Evolutionary conservation across 1,140 invertebrate species (phyloP).

Genomic region (Camponotus vicinus): DNA sequence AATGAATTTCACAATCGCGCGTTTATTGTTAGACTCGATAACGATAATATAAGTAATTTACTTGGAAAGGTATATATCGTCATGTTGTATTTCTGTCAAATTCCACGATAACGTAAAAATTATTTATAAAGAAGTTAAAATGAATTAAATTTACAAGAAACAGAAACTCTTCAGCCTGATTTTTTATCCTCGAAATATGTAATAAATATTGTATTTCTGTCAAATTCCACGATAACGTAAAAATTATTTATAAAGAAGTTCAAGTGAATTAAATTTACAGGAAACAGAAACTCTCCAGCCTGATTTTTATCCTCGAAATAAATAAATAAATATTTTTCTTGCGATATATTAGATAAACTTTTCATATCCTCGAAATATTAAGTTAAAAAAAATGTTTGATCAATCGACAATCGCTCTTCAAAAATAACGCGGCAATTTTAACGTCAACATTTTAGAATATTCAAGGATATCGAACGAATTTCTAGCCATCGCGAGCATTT

Average conservation of each 20-base stretch:
- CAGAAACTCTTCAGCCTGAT: background rate
- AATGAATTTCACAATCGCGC: constrained; percentile 18
- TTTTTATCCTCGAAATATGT: background rate
- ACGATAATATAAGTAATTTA: constrained; percentile 23
- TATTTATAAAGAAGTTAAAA: background rate
- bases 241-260: background rate
- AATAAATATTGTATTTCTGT: background rate
- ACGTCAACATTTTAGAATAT: background rate
- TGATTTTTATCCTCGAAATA: background rate
- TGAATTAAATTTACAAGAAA: constrained; percentile 10
- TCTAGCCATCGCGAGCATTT: background rate
- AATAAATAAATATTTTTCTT: background rate
- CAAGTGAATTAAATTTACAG: background rate
- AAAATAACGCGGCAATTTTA: background rate
- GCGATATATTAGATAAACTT: background rate
- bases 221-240: background rate
- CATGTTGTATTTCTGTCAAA: background rate
- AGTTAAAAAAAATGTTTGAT: background rate
- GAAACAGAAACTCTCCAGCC: background rate
- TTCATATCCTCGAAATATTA: background rate
- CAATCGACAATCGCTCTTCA: background rate
- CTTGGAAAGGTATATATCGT: background rate
- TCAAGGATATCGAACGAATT: too few relatives aligned
- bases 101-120: background rate
- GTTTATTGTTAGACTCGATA: constrained; percentile 34